Evolutionary conservation across 2,888 invertebrate genomes (phyloP).

Genomic region (Physocephala rufipes): DNA sequence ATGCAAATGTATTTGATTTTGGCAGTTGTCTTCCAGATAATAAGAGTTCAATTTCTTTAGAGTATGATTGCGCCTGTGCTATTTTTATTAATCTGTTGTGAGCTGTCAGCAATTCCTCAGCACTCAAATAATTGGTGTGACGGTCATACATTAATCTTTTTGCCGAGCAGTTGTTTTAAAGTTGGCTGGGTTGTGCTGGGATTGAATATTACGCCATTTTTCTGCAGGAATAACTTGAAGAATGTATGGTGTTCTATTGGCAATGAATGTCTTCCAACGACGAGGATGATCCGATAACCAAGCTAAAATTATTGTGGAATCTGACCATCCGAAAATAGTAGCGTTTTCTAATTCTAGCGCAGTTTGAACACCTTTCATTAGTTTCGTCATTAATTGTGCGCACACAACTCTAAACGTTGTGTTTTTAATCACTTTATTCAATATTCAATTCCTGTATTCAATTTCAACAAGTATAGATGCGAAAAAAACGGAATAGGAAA

Average conservation of each 20-base stretch:
- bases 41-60: neutral
- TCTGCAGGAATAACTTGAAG: conserved; percentile 22
- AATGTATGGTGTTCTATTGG: conserved; percentile 32
- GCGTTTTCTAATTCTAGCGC: conserved; percentile 1
- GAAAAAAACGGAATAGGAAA: too few relatives aligned
- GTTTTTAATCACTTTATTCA: conserved; percentile 36
- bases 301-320: conserved; percentile 8
- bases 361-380: conserved; percentile 19
- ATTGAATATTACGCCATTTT: conserved; percentile 35
- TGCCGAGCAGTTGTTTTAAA: conserved; percentile 5
- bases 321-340: conserved; percentile 5
- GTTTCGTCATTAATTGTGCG: conserved; percentile 34
- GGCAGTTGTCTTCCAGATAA: neutral
- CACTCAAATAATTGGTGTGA: neutral
- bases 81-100: neutral
- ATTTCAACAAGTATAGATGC: too few relatives aligned
- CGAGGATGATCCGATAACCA: conserved; percentile 23
- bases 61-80: neutral
- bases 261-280: conserved; percentile 27
- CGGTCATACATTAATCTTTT: neutral
- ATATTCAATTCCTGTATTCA: too few relatives aligned
- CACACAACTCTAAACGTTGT: conserved; percentile 39
- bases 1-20: neutral
- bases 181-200: conserved; percentile 38
- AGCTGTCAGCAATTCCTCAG: neutral